Evolutionary conservation across 2,797 vertebrate genomes (phyloP).

Genomic region (Syngnathus acus): DNA sequence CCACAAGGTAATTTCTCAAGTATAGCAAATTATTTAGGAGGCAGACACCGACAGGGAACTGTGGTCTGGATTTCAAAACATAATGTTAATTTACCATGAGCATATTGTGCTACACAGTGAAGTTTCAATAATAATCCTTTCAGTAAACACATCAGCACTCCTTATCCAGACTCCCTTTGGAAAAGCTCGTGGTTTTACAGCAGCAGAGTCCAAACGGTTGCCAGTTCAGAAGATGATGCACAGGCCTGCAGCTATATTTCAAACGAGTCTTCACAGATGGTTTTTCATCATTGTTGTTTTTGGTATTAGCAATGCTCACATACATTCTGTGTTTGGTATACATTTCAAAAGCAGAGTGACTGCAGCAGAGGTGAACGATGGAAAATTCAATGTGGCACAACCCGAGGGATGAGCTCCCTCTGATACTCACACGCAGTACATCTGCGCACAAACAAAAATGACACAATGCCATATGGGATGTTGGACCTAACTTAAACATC

Average conservation of each 20-base stretch:
- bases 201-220: not conserved
- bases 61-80: not conserved
- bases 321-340: conserved; percentile 10
- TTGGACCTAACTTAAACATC: conserved; percentile 56
- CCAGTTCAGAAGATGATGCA: conserved; percentile 1
- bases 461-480: conserved; percentile 45
- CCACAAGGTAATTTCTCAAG: not conserved
- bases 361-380: conserved; percentile 57
- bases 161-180: not conserved
- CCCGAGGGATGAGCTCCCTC: conserved; percentile 30
- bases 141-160: not conserved
- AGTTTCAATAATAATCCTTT: not conserved
- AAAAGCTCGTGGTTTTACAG: not conserved
- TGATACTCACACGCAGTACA: not conserved
- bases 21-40: not conserved
- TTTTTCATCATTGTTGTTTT: not conserved
- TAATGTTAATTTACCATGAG: not conserved
- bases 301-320: not conserved
- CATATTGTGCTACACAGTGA: not conserved
- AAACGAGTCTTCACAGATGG: not conserved
- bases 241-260: not conserved
- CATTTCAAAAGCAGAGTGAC: conserved; percentile 35
- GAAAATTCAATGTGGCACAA: conserved; percentile 44
- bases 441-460: conserved; percentile 12
- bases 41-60: not conserved